Conservation (phyloP, 2,113 vertebrate genomes). For the Neolamprologus fasciatus region DNA sequence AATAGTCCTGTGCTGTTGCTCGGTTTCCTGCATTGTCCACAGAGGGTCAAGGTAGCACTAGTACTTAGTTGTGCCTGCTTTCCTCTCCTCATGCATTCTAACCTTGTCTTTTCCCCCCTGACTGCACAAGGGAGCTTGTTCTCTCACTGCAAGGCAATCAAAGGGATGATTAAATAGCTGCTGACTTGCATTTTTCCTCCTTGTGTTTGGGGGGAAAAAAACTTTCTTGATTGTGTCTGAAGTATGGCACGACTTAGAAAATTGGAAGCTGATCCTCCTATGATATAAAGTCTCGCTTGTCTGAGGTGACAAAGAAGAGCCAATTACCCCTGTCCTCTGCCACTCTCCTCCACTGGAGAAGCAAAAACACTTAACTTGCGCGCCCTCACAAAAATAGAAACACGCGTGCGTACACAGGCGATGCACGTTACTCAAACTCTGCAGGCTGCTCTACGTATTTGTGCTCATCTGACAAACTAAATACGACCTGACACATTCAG, state of each 20-base stretch:
- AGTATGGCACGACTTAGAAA: conserved; percentile 46
- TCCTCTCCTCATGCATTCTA: conserved; percentile 8
- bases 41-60: neutral
- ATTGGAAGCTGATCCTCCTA: conserved; percentile 55
- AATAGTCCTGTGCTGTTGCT: neutral
- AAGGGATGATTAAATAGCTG: conserved; percentile 67
- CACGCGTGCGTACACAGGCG: neutral
- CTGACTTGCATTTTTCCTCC: conserved; percentile 66
- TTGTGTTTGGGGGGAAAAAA: conserved; percentile 8
- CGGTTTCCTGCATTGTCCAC: neutral
- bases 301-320: conserved; percentile 62
- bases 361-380: neutral
- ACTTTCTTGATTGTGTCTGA: conserved; percentile 63
- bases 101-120: conserved; percentile 17
- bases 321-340: conserved; percentile 61
- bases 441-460: neutral
- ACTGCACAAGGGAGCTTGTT: conserved; percentile 32
- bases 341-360: conserved; percentile 7
- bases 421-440: neutral
- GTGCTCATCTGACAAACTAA: conserved; percentile 42
- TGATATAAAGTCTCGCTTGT: conserved; percentile 58
- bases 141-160: conserved; percentile 39
- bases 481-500: conserved; percentile 59
- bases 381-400: neutral
- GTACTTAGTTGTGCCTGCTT: neutral